Conservation (phyloP, 2,797 vertebrate species). For the Myotis vivesi region DNA sequence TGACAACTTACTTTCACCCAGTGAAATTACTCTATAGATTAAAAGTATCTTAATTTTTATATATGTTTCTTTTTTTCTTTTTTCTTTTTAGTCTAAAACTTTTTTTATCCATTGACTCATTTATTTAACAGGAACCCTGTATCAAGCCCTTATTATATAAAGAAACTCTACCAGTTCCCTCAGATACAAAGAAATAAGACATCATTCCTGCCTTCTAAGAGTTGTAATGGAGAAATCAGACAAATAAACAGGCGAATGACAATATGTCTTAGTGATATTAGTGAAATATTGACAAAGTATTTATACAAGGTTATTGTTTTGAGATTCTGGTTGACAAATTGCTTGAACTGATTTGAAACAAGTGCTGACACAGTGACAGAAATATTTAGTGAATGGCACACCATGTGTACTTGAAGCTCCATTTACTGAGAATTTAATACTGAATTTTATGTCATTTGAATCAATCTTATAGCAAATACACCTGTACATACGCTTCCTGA, state of each 20-base stretch:
- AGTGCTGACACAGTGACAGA: not conserved
- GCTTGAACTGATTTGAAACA: slow-evolving; percentile 17
- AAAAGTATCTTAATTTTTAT: not conserved
- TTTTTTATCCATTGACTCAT: not conserved
- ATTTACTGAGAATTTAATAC: not conserved
- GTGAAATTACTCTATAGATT: not conserved
- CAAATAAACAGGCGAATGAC: not conserved
- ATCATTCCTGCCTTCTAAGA: not conserved
- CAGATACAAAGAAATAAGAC: not conserved
- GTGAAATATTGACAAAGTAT: not conserved
- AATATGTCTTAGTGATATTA: no score
- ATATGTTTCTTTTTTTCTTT: not conserved
- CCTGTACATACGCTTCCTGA: not conserved
- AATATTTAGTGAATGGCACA: not conserved
- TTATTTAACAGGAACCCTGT: not conserved
- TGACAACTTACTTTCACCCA: not conserved
- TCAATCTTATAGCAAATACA: not conserved
- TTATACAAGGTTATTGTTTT: not conserved
- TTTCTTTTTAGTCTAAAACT: no score
- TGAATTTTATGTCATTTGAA: not conserved
- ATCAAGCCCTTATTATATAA: not conserved
- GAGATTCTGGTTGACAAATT: not conserved
- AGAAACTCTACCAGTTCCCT: not conserved
- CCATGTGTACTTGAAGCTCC: not conserved
- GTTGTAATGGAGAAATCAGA: not conserved